Base-by-base conservation (phyloP, 2,113 vertebrate species). In the Chionodraco myersi region DNA sequence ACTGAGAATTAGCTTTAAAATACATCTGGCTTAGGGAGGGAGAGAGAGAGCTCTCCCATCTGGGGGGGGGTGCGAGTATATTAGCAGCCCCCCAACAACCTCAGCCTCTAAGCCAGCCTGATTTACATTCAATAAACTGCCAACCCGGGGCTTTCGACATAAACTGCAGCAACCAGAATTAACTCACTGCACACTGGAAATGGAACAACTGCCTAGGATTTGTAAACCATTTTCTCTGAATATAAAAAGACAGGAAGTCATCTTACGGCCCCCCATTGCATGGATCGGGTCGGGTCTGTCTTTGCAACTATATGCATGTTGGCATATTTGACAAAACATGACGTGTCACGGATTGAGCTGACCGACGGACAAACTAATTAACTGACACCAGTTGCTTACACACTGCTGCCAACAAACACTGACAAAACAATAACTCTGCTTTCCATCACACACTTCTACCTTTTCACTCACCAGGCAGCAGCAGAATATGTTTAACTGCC, bases 41-140 rank as follows among this genome's bases (percentile, higher is more conserved):
- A 83, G 49, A 75, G 62, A 60, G 41, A 83, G 69, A 86, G 72
- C 16, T 85, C 65, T 82, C 34, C 81, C 23, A 41, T 82, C 62
- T 75, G 67, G 45, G 82, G 45, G 82, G 36, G 72, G 70, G 69
- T 76, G 69, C 82, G 79, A 77, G 53, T 49, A 87, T 76, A 89
- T 89, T 86, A 91, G 85, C 73, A 84, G 85, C 60, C 61, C 83
- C 80, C 85, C 91, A 72, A 56, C 77, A 77, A 79, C 53, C 79
- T 80, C 21, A 1, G 76, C 75, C 78, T 86, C 78, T 89, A 87
- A 90, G 68, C 77, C 85, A 69, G 72, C 69, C 86, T 86, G 82
- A 88, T 91, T 90, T 91, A 88, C 86, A 89, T 91, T 90, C 89
- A 91, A 88, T 89, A 87, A 84, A 79, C 72, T 79, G 79, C 81